phyloP scores from a whole-genome alignment of 2,888 invertebrate genomes.

The Globia sparganii region DNA sequence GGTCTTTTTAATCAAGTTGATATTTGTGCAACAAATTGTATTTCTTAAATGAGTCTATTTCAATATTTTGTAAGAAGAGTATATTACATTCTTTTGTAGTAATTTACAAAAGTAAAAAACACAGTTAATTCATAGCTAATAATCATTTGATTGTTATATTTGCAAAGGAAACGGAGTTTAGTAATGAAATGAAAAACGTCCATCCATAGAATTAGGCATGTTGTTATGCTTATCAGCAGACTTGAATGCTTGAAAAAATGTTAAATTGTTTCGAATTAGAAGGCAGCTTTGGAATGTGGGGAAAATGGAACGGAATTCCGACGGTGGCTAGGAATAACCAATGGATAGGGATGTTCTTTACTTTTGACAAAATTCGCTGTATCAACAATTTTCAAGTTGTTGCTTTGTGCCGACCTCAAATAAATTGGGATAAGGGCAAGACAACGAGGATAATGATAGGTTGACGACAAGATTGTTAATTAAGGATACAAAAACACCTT shows the following conservation, averaged over 20 bases:
- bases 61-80: too few species aligned
- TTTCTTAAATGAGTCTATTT: too few species aligned
- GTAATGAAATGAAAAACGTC: slow-evolving; percentile 15
- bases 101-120: neutral
- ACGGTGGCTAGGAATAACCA: neutral
- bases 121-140: neutral
- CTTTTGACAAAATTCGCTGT: neutral
- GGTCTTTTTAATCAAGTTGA: too few species aligned
- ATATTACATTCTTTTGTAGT: neutral
- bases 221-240: slow-evolving; percentile 21
- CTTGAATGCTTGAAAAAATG: slow-evolving; percentile 17
- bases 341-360: slow-evolving; percentile 26
- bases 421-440: neutral
- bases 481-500: neutral
- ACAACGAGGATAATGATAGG: neutral
- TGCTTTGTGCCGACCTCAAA: neutral
- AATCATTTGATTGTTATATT: slow-evolving; percentile 8
- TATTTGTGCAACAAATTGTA: too few species aligned
- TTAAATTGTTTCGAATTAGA: slow-evolving; percentile 7
- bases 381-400: neutral
- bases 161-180: neutral
- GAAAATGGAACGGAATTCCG: slow-evolving; percentile 11
- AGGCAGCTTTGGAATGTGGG: slow-evolving; percentile 34
- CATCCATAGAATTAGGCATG: slow-evolving; percentile 14
- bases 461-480: neutral